Evolutionary conservation across 2,888 invertebrate genomes (phyloP).

Genomic region (Agrilus biguttatus): DNA sequence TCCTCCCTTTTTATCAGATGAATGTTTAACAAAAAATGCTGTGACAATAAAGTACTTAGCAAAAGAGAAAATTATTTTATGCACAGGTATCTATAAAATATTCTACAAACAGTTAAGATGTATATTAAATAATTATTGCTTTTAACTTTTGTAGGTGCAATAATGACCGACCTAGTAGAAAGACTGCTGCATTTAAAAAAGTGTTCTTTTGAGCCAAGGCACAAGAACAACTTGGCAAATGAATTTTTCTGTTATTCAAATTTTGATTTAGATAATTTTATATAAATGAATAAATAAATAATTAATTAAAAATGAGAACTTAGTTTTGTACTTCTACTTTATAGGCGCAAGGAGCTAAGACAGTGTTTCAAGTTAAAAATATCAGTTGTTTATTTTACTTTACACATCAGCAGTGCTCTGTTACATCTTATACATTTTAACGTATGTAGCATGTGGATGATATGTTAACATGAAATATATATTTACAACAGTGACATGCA

Average conservation of each 20-base stretch:
- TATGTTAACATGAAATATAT: constrained; percentile 20
- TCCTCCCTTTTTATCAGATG: constrained; percentile 89
- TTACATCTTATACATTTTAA: constrained; percentile 7
- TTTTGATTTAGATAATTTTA: constrained; percentile 39
- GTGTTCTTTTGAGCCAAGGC: constrained; percentile 62
- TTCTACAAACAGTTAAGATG: background rate
- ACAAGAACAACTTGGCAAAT: constrained; percentile 82
- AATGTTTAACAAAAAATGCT: constrained; percentile 75
- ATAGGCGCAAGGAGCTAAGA: too few relatives aligned
- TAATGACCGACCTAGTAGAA: constrained; percentile 59
- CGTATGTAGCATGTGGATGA: constrained; percentile 11
- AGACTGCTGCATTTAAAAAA: constrained; percentile 47
- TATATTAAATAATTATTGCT: constrained; percentile 1
- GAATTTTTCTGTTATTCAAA: constrained; percentile 86
- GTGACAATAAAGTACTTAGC: constrained; percentile 57
- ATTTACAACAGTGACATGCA: constrained; percentile 9
- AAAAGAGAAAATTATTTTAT: constrained; percentile 66
- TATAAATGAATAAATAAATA: background rate
- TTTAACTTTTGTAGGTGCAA: constrained; percentile 39
- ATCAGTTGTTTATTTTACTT: too few relatives aligned
- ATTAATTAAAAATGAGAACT: too few relatives aligned
- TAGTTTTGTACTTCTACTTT: too few relatives aligned
- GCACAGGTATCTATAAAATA: constrained; percentile 50
- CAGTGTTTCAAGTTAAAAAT: too few relatives aligned
- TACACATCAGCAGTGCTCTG: too few relatives aligned